phyloP scores from a whole-genome alignment of 2,888 invertebrate species.

The Drosophila mimetica region DNA sequence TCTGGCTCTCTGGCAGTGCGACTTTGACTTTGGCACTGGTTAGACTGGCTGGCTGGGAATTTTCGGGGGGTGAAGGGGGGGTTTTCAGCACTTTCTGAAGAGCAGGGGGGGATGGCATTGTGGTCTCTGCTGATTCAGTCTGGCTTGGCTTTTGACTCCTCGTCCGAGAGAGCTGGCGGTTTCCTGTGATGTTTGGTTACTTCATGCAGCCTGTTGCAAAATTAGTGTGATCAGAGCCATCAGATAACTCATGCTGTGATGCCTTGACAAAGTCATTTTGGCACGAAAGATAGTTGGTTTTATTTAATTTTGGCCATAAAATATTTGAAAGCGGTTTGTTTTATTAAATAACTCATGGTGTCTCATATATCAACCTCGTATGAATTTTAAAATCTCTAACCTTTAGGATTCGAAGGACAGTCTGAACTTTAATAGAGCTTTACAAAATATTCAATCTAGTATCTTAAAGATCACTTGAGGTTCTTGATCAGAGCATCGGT shows the following conservation, averaged over 20 bases:
- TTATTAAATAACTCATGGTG: too few relatives aligned
- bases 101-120: conserved; percentile 46
- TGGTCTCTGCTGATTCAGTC: conserved; percentile 28
- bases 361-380: too few relatives aligned
- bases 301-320: conserved; percentile 9
- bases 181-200: conserved; percentile 46
- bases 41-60: conserved; percentile 67
- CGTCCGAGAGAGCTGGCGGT: conserved; percentile 37
- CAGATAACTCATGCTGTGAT: conserved; percentile 12
- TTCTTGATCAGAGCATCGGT: conserved; percentile 87
- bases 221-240: conserved; percentile 42
- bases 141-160: conserved; percentile 38
- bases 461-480: conserved; percentile 13
- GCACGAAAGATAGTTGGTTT: neutral
- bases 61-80: conserved; percentile 12
- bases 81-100: conserved; percentile 6
- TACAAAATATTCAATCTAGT: neutral
- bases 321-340: too few relatives aligned
- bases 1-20: conserved; percentile 50
- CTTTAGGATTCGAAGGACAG: neutral
- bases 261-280: conserved; percentile 25
- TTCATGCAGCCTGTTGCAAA: conserved; percentile 36
- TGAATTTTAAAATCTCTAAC: too few relatives aligned
- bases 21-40: conserved; percentile 79
- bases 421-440: neutral